These are phyloP conservation scores for Papilio polytes DNA, from an alignment of 1,140 invertebrate species.

Conservation along the genomic window DNA sequence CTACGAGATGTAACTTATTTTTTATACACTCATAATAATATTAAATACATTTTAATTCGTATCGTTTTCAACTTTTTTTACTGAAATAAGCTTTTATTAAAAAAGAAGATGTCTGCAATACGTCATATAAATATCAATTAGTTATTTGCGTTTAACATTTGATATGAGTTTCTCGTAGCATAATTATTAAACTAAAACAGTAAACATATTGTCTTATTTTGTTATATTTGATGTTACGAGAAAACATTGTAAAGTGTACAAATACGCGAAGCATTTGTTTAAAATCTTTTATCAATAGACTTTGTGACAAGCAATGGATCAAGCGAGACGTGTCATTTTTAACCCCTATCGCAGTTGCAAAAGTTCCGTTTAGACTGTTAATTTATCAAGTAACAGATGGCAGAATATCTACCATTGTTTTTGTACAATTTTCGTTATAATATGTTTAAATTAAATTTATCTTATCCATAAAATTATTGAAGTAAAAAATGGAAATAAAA, in stretches of 20 bases:
- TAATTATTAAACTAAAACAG: no score
- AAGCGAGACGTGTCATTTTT: slow-evolving; percentile 11
- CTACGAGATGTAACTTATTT: not conserved
- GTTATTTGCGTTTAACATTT: no score
- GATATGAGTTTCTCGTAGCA: no score
- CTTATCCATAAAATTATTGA: no score
- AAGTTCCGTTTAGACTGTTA: slow-evolving; percentile 24
- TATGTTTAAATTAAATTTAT: no score
- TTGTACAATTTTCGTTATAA: no score
- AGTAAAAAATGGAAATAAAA: no score
- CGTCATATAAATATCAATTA: no score
- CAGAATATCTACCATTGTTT: slow-evolving; percentile 3
- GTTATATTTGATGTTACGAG: no score
- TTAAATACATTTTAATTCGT: not conserved
- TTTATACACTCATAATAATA: not conserved
- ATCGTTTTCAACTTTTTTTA: not conserved
- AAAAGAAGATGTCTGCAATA: no score
- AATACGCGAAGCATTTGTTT: not conserved
- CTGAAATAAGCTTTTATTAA: no score
- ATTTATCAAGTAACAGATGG: slow-evolving; percentile 33
- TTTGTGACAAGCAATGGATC: slow-evolving; percentile 15
- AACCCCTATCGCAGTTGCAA: slow-evolving; percentile 5
- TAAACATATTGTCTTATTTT: no score
- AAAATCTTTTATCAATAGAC: slow-evolving; percentile 1
- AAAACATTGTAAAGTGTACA: not conserved